phyloP scores from a whole-genome alignment of 2,888 invertebrate species.

The Heliconius sara region DNA sequence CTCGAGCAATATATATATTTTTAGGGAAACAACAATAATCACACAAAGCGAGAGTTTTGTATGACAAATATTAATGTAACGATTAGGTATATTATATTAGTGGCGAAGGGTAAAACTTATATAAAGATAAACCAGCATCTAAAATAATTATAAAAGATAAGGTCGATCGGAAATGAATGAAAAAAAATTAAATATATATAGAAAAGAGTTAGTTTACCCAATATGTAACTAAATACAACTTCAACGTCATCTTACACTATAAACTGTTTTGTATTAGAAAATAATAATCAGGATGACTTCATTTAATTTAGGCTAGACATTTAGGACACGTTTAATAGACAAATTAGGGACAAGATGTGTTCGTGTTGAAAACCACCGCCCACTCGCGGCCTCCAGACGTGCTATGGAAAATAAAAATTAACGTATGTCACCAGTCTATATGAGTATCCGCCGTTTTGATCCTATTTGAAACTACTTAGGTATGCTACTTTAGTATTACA shows the following conservation, averaged over 20 bases:
- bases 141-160: too few relatives aligned
- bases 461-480: neutral
- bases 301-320: conserved; percentile 21
- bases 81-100: too few relatives aligned
- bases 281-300: conserved; percentile 14
- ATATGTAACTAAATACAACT: neutral
- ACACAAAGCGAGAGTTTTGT: too few relatives aligned
- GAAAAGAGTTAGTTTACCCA: too few relatives aligned
- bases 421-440: neutral
- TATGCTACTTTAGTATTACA: neutral
- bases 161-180: too few relatives aligned
- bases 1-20: too few relatives aligned
- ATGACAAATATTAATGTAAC: too few relatives aligned
- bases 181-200: too few relatives aligned
- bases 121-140: too few relatives aligned
- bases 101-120: too few relatives aligned
- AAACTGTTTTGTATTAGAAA: neutral
- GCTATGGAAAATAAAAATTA: conserved; percentile 9
- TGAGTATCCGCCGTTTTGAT: neutral
- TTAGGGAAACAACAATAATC: too few relatives aligned
- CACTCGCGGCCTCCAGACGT: conserved; percentile 17
- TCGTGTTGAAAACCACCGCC: conserved; percentile 31
- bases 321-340: conserved; percentile 24
- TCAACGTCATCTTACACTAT: neutral
- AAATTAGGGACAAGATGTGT: conserved; percentile 35